phyloP scores from a whole-genome alignment of 2,113 vertebrate genomes.

The Ahaetulla prasina region DNA sequence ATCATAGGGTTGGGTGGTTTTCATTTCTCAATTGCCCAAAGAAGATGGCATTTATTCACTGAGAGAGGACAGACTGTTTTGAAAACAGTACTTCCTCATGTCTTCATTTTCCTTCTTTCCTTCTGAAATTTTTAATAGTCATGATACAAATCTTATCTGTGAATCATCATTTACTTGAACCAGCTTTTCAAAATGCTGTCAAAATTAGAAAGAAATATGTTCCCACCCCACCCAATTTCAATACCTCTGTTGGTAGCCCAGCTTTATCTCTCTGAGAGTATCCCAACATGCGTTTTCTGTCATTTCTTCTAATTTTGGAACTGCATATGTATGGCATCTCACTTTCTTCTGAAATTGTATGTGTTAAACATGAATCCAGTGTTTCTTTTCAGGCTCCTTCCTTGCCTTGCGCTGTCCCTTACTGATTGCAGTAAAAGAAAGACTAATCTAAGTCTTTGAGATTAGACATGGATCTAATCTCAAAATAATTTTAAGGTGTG shows the following conservation, averaged over 20 bases:
- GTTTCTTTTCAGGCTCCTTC: conserved; percentile 26
- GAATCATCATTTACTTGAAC: not conserved
- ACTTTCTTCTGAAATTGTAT: not conserved
- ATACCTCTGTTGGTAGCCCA: not conserved
- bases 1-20: not conserved
- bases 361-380: conserved; percentile 2
- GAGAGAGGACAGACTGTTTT: not conserved
- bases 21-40: not conserved
- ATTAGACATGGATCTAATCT: not conserved
- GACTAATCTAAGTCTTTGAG: conserved; percentile 4
- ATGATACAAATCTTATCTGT: not conserved
- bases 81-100: not conserved
- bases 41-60: not conserved
- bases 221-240: not conserved
- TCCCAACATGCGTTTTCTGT: not conserved
- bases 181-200: not conserved
- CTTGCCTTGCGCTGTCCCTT: not conserved
- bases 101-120: not conserved
- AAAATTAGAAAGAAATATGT: not conserved
- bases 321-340: not conserved
- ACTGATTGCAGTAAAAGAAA: conserved; percentile 28
- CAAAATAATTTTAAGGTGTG: not conserved
- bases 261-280: not conserved
- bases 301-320: conserved; percentile 12
- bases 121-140: not conserved